Evolutionary conservation across 2,113 vertebrate species (phyloP).

Genomic region (Mugil cephalus): DNA sequence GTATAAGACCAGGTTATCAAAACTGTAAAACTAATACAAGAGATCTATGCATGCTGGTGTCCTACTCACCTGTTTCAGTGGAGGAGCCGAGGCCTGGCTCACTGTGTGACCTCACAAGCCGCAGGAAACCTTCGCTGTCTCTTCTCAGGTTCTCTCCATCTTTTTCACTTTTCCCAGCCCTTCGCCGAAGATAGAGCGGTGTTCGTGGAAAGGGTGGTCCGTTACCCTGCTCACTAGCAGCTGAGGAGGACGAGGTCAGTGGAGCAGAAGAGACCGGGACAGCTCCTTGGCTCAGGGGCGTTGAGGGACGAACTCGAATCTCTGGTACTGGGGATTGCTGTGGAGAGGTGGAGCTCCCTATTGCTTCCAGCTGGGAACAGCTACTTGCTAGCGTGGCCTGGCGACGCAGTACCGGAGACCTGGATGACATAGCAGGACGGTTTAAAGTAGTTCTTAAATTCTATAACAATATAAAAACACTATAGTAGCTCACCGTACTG

Average conservation of each 20-base stretch:
- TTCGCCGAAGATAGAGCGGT: constrained; percentile 76
- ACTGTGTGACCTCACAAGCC: constrained; percentile 89
- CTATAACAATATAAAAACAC: too few species aligned
- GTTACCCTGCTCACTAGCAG: constrained; percentile 29
- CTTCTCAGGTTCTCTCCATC: constrained; percentile 64
- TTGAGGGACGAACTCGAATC: constrained; percentile 83
- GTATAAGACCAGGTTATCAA: constrained; percentile 13
- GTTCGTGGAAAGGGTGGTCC: constrained; percentile 33
- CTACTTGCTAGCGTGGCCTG: constrained; percentile 88
- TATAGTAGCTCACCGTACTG: not conserved
- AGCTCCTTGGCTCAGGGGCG: constrained; percentile 53
- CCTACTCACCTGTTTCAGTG: constrained; percentile 79
- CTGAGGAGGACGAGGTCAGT: constrained; percentile 27
- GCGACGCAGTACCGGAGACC: constrained; percentile 82
- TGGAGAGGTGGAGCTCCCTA: constrained; percentile 71
- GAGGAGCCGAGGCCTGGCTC: constrained; percentile 89
- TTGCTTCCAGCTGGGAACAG: constrained; percentile 91
- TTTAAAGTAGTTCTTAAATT: not conserved
- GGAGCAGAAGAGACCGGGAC: constrained; percentile 35
- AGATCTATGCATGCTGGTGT: not conserved
- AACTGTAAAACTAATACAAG: not conserved
- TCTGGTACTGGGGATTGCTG: constrained; percentile 85
- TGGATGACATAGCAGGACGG: constrained; percentile 36
- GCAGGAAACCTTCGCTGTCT: constrained; percentile 65
- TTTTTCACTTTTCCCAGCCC: constrained; percentile 70